Conservation (phyloP, 2,113 vertebrate species). For the Proteles cristata region DNA sequence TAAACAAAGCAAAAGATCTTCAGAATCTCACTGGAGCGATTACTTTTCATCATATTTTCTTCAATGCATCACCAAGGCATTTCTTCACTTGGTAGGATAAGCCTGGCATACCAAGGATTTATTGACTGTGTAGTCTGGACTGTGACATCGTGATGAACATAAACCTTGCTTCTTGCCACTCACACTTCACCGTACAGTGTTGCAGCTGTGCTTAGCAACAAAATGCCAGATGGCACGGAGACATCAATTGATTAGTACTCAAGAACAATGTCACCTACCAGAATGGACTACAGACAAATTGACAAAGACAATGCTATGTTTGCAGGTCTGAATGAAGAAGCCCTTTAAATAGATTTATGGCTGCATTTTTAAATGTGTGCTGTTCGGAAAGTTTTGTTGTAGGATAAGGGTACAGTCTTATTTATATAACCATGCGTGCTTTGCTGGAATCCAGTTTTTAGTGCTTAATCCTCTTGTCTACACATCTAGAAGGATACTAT, state of each 20-base stretch:
- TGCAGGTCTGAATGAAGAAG: conserved; percentile 50
- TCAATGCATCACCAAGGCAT: neutral
- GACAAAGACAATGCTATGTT: conserved; percentile 44
- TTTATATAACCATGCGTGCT: neutral
- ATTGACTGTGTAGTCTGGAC: conserved; percentile 12
- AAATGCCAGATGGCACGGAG: conserved; percentile 63
- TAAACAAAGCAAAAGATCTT: neutral
- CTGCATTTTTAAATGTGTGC: neutral
- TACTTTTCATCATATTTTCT: conserved; percentile 17
- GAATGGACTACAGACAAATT: conserved; percentile 27
- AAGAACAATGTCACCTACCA: conserved; percentile 66
- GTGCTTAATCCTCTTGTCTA: neutral
- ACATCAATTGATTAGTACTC: conserved; percentile 73
- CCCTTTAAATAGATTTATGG: conserved; percentile 51
- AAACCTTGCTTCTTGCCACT: conserved; percentile 25
- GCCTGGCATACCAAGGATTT: neutral
- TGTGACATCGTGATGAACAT: neutral
- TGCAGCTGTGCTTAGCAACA: conserved; percentile 56
- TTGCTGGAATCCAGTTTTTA: neutral
- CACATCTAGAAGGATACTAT: neutral
- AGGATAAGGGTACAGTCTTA: neutral
- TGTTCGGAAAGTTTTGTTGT: neutral
- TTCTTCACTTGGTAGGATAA: conserved; percentile 4
- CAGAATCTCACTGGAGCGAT: neutral
- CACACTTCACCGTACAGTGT: conserved; percentile 35